Base-by-base conservation (phyloP, 2,888 invertebrate species). In the Dysmachus trigonus region DNA sequence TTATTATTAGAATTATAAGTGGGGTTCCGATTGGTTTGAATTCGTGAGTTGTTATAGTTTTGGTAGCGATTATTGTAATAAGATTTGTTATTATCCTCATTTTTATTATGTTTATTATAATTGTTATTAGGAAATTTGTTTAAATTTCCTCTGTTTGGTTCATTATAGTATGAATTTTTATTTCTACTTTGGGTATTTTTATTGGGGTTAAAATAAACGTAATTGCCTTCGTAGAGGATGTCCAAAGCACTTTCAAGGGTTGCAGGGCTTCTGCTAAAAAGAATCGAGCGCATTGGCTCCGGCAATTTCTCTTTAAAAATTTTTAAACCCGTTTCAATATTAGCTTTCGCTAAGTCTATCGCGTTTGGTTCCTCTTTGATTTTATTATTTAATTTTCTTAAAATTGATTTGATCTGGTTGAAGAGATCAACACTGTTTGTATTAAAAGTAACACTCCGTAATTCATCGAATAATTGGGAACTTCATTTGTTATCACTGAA, bases 321-420 rank as follows among this genome's bases (percentile, higher is more conserved):
- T 27, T 7, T 77, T 22, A 77, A 30, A 1, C 18, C 27, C 13
- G 77, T 77, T 47, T 47, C 41, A 7, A 77, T 47, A 22, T 77
- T 77, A 27, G 77, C 77, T 22, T 41, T 47, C 18, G 13, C 3
- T 1, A 15, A 22, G 6, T 13, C 2, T 77, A 4, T 8, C 6
- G 47, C 41, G 10, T 41, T 41, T 41, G 41, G 10, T 41, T 77
- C 82, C 13, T 74, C 35, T 74, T 74, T 38, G 31, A 73, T 31
- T 51, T 86, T 86, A 31, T 81, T 86, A 38, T 86, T 86, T 8
- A 86, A 35, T 33, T 81, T 86, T 33, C 86, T 18, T 22, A 71
- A 31, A 10, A 33, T 72, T 13, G 18, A 47, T 81, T 81, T 81
- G 6, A 86, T 86, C 1, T 86, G 73, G 27, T 81, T 86, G 47